Base-by-base conservation (phyloP, 1,140 invertebrate genomes). In the Steinernema feltiae region DNA sequence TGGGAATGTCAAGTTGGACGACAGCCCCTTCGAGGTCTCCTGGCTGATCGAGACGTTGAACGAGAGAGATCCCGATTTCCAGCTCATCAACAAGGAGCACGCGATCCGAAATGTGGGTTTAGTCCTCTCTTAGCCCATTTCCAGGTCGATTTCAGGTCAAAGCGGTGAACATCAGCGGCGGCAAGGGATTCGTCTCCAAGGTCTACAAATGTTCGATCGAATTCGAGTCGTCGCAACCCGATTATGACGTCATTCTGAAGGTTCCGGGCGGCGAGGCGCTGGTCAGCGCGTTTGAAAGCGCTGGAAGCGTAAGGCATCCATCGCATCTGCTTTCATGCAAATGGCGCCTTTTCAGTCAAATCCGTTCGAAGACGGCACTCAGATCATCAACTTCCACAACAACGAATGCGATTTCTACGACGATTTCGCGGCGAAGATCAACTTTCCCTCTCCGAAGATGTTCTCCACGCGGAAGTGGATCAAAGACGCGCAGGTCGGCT, bases 331-430 rank as follows among this genome's bases (percentile, higher is more conserved):
- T 41, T 41, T 41, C 18, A 41, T 7, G 18, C 7, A 18, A 7
- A 41, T 41, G n/a, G n/a, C n/a, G 35, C 24, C 24, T 63, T 21
- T n/a, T n/a, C n/a, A 63, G 53, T 7, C 7, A 27, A 27, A 63
- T 21, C 7, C 24, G 3, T 63, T 63, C 24, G 70, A 31, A n/a
- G 7, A 21, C n/a, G 2, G 35, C 32, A 32, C 1, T 12, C 18
- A 18, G 12, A 12, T 73, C 7, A 17, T 15, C 2, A 48, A 29
- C 24, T 15, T 73, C 18, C 72, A 73, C 35, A 48, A 73, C 72
- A 35, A 27, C 2, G 72, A 73, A 30, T 24, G 35, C 17, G 35
- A 18, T 32, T 73, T 73, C 72, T 73, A 73, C 35, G 35, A 69
- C 24, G 12, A 32, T 18, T 73, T 21, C 72, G 30, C 30, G 17